Conservation (phyloP, 2,888 invertebrate genomes). For the Nephrotoma guestfalica region DNA sequence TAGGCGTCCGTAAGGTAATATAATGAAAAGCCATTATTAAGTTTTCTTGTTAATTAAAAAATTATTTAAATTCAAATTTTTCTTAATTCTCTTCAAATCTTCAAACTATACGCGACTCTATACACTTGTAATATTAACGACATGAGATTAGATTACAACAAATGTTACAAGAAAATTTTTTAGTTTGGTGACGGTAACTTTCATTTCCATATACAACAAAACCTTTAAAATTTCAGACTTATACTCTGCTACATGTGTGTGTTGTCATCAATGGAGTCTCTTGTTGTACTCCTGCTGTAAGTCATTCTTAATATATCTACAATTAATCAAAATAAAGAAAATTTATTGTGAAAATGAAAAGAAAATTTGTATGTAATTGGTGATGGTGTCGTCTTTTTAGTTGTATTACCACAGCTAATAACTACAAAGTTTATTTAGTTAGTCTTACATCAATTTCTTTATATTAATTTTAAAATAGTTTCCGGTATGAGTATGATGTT, state of each 20-base stretch:
- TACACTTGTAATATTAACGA: background rate
- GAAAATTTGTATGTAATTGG: conserved; percentile 1
- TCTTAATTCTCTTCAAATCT: background rate
- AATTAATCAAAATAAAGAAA: conserved; percentile 6
- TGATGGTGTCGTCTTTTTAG: background rate
- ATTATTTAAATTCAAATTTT: background rate
- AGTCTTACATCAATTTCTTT: background rate
- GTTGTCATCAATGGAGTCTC: conserved; percentile 69
- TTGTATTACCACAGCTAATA: background rate
- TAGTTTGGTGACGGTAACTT: background rate
- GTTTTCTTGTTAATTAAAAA: background rate
- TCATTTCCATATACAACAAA: background rate
- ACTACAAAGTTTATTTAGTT: background rate
- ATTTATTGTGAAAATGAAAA: conserved; percentile 6
- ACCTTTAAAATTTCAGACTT: conserved; percentile 49
- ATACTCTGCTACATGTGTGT: conserved; percentile 82
- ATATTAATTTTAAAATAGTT: background rate
- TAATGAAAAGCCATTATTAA: background rate
- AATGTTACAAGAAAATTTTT: background rate
- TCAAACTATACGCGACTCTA: background rate
- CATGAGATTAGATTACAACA: background rate
- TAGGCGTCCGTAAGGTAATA: background rate
- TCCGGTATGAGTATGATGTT: background rate
- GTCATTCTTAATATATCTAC: conserved; percentile 24
- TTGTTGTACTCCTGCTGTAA: conserved; percentile 70